phyloP scores from a whole-genome alignment of 2,113 vertebrate species.

The Lampris incognitus region DNA sequence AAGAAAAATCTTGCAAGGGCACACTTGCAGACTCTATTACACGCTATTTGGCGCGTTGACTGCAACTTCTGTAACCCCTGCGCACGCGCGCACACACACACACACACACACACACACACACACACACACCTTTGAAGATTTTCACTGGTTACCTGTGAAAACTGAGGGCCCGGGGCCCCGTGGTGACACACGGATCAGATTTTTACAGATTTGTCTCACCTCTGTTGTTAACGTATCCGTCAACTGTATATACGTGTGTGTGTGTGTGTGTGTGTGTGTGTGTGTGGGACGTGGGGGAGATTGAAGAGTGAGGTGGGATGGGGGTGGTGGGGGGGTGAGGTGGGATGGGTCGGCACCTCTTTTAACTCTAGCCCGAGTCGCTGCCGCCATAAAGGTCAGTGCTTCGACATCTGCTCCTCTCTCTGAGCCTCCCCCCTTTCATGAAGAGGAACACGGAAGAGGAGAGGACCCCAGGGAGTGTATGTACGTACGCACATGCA shows the following conservation, averaged over 20 bases:
- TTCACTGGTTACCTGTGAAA: neutral
- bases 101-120: neutral
- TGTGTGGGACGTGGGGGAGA: neutral
- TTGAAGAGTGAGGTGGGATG: neutral
- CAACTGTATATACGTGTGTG: conserved; percentile 1
- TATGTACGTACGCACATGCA: conserved; percentile 15
- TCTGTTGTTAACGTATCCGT: conserved; percentile 51
- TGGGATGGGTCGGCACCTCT: conserved; percentile 48
- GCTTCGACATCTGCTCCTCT: conserved; percentile 79
- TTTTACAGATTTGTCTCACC: conserved; percentile 42
- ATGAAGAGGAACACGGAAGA: conserved; percentile 74
- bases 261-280: conserved; percentile 10
- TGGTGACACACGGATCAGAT: conserved; percentile 56
- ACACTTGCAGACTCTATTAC: conserved; percentile 28
- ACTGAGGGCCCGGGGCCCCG: conserved; percentile 25
- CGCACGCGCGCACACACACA: neutral
- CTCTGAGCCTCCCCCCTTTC: conserved; percentile 76
- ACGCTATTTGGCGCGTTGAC: conserved; percentile 36
- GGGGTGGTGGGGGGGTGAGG: conserved; percentile 9
- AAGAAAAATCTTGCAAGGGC: conserved; percentile 52
- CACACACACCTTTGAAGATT: conserved; percentile 43
- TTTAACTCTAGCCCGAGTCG: conserved; percentile 71
- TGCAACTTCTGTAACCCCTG: conserved; percentile 45
- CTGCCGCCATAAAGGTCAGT: conserved; percentile 78
- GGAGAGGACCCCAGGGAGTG: conserved; percentile 74